A percentile compares a stretch with the other conserved stretches of the same genome.
phyloP scores from a whole-genome alignment of 2,113 vertebrate genomes.

The Sylvietta virens region DNA sequence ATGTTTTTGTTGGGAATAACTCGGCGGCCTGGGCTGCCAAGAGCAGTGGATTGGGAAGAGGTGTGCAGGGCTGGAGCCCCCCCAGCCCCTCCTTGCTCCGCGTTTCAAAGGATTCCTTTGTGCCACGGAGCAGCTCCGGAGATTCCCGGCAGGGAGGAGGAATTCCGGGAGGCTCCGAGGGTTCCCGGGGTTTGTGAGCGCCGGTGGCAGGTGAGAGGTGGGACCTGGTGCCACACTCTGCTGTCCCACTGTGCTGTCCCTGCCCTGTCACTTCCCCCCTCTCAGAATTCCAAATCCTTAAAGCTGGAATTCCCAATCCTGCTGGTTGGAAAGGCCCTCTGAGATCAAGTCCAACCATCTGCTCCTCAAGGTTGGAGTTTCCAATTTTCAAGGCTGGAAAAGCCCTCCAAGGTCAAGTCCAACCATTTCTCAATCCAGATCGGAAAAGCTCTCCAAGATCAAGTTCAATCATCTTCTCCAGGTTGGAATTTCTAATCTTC shows the following conservation, averaged over 20 bases:
- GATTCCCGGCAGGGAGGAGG: not conserved
- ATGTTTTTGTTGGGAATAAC: not conserved
- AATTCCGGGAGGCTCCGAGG: not conserved
- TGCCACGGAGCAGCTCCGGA: not conserved
- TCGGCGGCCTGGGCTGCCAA: not conserved
- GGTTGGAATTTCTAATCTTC: not conserved
- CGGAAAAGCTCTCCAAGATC: not conserved
- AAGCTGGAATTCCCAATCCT: not conserved
- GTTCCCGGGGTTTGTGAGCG: not conserved
- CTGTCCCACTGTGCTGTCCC: too few species aligned
- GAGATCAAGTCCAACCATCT: not conserved
- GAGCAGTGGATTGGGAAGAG: not conserved
- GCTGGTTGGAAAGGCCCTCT: not conserved
- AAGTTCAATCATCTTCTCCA: not conserved
- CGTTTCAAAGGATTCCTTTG: not conserved
- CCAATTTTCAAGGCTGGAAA: not conserved
- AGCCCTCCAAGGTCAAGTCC: not conserved
- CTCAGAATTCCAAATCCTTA: not conserved
- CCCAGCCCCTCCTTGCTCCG: not conserved
- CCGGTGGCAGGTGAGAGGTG: not conserved
- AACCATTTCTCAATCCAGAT: too few species aligned
- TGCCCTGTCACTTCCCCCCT: rapidly evolving
- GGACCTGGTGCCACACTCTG: rapidly evolving
- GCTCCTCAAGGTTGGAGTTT: not conserved
- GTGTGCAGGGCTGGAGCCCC: not conserved